Percentiles rank a stretch among this genome's conserved stretches.
phyloP scores from a whole-genome alignment of 1,140 invertebrate species.

The Drosophila simulans region DNA sequence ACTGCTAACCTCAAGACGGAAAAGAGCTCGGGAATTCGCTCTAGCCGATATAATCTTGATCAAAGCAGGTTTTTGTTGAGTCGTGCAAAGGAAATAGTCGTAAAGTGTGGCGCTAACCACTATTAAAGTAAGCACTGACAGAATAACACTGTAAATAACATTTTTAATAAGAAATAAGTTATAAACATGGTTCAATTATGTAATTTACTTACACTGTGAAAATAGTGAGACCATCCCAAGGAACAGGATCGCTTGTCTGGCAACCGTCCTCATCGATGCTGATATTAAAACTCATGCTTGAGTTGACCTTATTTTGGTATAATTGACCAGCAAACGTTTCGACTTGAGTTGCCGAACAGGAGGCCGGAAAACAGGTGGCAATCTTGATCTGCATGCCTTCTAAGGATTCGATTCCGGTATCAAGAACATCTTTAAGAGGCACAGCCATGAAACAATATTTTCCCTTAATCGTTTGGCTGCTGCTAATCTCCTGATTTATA shows the following conservation, averaged over 20 bases:
- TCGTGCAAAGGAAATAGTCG: conserved; percentile 43
- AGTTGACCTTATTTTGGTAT: neutral
- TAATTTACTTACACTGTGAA: conserved; percentile 51
- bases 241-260: conserved; percentile 8
- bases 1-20: conserved; percentile 24
- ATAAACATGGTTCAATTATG: neutral
- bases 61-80: conserved; percentile 29
- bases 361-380: conserved; percentile 27
- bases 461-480: conserved; percentile 25
- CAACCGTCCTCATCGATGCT: conserved; percentile 10
- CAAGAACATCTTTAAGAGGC: neutral
- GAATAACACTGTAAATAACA: conserved; percentile 23
- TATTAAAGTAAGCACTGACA: conserved; percentile 25
- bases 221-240: conserved; percentile 40
- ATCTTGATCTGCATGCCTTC: conserved; percentile 13
- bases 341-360: conserved; percentile 15
- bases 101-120: conserved; percentile 27
- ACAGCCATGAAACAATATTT: conserved; percentile 45
- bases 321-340: neutral
- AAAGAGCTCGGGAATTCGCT: conserved; percentile 45
- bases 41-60: conserved; percentile 52
- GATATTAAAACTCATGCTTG: neutral
- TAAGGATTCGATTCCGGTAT: neutral
- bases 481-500: conserved; percentile 17
- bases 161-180: too few species aligned